A percentile compares a stretch with the other conserved stretches of the same genome.
Conservation (phyloP, 2,888 invertebrate species). For the Andricus quercusramuli region DNA sequence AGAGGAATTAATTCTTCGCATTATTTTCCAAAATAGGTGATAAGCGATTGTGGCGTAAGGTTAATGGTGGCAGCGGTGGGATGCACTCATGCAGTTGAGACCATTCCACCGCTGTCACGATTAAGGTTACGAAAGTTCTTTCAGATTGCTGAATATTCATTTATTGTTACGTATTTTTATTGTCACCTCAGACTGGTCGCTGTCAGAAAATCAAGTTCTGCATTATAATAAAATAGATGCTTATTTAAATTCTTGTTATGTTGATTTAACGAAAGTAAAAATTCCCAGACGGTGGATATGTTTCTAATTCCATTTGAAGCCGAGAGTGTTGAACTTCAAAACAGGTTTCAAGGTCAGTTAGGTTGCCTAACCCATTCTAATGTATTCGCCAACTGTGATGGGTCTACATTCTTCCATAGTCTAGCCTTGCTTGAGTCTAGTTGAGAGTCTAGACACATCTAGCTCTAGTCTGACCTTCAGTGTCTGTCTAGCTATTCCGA, state of each 20-base stretch:
- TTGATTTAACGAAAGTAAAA: slow-evolving; percentile 30
- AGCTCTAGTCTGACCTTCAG: not conserved
- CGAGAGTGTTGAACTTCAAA: slow-evolving; percentile 16
- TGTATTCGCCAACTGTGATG: slow-evolving; percentile 50
- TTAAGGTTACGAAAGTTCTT: not conserved
- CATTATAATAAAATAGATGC: not conserved
- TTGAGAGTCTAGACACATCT: slow-evolving; percentile 9
- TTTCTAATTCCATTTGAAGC: slow-evolving; percentile 23
- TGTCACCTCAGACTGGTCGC: not conserved
- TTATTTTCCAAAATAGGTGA: not conserved
- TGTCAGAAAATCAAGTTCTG: not conserved
- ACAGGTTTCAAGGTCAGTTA: slow-evolving; percentile 48
- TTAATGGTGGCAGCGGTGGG: not conserved
- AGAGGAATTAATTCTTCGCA: too few relatives aligned
- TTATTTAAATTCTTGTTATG: not conserved
- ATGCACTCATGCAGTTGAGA: too few relatives aligned
- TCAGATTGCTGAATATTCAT: not conserved
- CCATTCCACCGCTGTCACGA: not conserved
- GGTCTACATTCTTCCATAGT: slow-evolving; percentile 46
- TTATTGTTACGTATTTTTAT: not conserved
- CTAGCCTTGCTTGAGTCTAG: slow-evolving; percentile 54
- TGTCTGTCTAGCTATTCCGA: slow-evolving; percentile 3
- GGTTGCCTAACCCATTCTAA: slow-evolving; percentile 53
- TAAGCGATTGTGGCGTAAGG: not conserved
- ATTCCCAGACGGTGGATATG: not conserved